A percentile compares a stretch with the other conserved stretches of the same genome.
Conservation (phyloP, 2,888 invertebrate genomes). For the Apotomis betuletana region DNA sequence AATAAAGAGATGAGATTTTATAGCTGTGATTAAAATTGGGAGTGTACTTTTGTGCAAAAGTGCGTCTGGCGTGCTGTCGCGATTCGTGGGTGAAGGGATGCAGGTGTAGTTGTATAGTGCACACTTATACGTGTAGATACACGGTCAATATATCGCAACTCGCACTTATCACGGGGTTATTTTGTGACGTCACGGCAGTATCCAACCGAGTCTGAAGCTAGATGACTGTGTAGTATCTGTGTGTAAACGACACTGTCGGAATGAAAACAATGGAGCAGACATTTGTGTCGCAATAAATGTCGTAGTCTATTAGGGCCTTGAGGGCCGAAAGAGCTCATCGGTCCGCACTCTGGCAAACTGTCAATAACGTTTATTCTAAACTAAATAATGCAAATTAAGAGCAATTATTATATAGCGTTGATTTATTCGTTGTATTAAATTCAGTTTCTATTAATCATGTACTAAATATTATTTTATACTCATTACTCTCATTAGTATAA, state of each 20-base stretch:
- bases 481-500: slow-evolving; percentile 72
- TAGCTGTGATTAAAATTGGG: slow-evolving; percentile 80
- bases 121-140: slow-evolving; percentile 35
- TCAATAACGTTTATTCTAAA: slow-evolving; percentile 43
- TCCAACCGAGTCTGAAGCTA: too few species aligned
- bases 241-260: too few species aligned
- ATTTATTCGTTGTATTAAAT: slow-evolving; percentile 53
- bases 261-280: too few species aligned
- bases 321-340: neutral
- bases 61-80: slow-evolving; percentile 60
- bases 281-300: too few species aligned
- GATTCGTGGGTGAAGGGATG: slow-evolving; percentile 34
- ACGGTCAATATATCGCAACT: neutral
- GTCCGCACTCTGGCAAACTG: slow-evolving; percentile 32
- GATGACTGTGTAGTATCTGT: too few species aligned
- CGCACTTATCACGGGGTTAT: slow-evolving; percentile 15
- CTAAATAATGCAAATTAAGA: slow-evolving; percentile 58
- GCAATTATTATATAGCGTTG: slow-evolving; percentile 56
- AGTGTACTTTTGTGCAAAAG: slow-evolving; percentile 77
- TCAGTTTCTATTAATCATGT: slow-evolving; percentile 66
- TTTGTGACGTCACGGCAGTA: neutral
- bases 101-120: slow-evolving; percentile 44
- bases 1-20: slow-evolving; percentile 77
- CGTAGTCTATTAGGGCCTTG: too few species aligned
- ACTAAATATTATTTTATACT: slow-evolving; percentile 69